Evolutionary conservation across 2,113 vertebrate genomes (phyloP).

Genomic region (Corynorhinus townsendii): DNA sequence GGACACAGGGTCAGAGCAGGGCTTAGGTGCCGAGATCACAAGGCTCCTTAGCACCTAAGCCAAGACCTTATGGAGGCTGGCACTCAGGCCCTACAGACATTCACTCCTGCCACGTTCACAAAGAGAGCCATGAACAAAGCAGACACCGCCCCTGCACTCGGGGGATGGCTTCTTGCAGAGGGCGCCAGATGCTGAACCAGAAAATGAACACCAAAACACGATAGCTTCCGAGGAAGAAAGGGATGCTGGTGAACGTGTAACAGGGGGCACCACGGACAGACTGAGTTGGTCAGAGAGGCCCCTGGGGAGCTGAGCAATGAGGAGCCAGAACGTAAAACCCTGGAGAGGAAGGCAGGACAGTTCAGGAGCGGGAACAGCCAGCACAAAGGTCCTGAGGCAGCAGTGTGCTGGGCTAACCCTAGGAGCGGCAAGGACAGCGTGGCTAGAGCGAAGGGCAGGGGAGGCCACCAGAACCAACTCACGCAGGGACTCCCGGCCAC

Average conservation of each 20-base stretch:
- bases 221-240: background rate
- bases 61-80: background rate
- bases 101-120: accelerated
- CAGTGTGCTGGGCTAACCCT: accelerated
- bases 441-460: background rate
- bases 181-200: background rate
- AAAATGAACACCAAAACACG: background rate
- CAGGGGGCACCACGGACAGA: background rate
- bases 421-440: background rate
- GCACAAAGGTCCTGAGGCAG: background rate
- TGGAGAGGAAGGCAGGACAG: background rate
- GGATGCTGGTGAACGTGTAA: background rate
- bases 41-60: background rate
- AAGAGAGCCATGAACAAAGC: background rate
- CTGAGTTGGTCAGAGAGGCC: background rate
- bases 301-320: background rate
- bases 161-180: background rate
- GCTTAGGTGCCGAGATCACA: no score
- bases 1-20: background rate
- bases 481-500: background rate
- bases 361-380: background rate
- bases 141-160: background rate
- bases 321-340: background rate
- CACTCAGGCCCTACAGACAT: no score
- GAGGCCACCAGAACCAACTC: accelerated